phyloP scores from a whole-genome alignment of 1,140 invertebrate species.

The Caerostris extrusa region DNA sequence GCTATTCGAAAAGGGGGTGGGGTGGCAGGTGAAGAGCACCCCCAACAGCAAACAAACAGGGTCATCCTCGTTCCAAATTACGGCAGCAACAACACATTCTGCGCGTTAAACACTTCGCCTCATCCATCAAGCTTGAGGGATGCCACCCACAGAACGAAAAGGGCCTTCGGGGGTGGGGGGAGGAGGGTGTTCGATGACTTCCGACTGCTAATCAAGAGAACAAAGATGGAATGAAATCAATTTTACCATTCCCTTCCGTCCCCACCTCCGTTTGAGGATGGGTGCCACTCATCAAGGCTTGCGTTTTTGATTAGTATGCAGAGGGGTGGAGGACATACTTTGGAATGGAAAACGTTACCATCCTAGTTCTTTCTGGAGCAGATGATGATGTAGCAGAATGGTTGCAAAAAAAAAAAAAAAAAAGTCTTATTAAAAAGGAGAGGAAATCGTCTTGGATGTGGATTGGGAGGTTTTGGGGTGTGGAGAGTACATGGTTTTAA shows the following conservation, averaged over 20 bases:
- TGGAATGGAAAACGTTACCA: background rate
- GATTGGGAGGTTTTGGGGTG: background rate
- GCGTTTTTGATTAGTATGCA: slow-evolving; percentile 21
- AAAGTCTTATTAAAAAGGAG: background rate
- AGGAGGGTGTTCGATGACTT: no score
- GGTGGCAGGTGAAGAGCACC: no score
- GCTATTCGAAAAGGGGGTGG: background rate
- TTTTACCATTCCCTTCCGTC: background rate
- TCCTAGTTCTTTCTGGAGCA: background rate
- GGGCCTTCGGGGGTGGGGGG: slow-evolving; percentile 13
- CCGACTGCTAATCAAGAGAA: slow-evolving; percentile 33
- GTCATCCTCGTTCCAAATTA: background rate
- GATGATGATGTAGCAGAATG: background rate
- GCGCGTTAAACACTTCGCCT: slow-evolving; percentile 4
- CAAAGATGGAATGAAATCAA: slow-evolving; percentile 36
- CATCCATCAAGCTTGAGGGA: slow-evolving; percentile 19
- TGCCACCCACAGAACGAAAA: slow-evolving; percentile 1
- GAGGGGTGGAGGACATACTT: background rate
- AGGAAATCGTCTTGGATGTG: background rate
- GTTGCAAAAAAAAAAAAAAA: background rate
- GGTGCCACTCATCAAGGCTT: background rate
- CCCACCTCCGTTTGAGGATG: background rate
- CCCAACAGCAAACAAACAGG: slow-evolving; percentile 30
- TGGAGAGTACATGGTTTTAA: background rate
- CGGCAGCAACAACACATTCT: background rate